Percentiles rank a stretch among this genome's conserved stretches.
These are phyloP conservation scores for Drosophila triauraria DNA, from an alignment of 1,140 invertebrate genomes.

Conservation along the genomic window DNA sequence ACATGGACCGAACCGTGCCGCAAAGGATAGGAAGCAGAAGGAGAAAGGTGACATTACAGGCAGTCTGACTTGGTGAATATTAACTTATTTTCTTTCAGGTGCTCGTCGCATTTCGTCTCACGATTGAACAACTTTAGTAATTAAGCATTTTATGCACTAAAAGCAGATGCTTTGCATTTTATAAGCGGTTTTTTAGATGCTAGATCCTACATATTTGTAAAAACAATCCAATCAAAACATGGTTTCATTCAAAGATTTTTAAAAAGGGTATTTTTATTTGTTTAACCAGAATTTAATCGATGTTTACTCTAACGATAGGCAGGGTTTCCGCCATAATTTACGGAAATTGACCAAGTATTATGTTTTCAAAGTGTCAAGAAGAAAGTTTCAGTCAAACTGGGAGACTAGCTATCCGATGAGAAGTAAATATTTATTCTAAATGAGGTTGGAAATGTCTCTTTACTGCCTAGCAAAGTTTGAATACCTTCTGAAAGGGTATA, in stretches of 20 bases:
- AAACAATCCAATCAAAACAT: conserved; percentile 33
- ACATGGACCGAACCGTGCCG: conserved; percentile 25
- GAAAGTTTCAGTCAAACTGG: conserved; percentile 3
- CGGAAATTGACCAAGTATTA: neutral
- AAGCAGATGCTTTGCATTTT: conserved; percentile 27
- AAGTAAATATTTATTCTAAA: conserved; percentile 5
- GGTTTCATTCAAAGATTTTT: conserved; percentile 24
- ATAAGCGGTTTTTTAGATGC: conserved; percentile 31
- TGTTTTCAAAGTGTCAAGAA: neutral
- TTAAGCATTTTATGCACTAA: conserved; percentile 14
- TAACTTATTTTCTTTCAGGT: conserved; percentile 25
- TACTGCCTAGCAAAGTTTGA: neutral
- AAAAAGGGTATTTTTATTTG: conserved; percentile 44
- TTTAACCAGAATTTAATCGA: neutral
- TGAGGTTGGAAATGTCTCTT: neutral
- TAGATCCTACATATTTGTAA: conserved; percentile 47
- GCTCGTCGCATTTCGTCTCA: conserved; percentile 43
- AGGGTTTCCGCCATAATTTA: neutral
- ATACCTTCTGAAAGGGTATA: neutral
- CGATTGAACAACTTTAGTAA: conserved; percentile 17
- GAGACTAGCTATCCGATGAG: conserved; percentile 3
- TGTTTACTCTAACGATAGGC: neutral
- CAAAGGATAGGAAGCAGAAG: conserved; percentile 80
- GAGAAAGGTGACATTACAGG: conserved; percentile 66
- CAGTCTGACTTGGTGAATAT: neutral